A percentile compares a stretch with the other conserved stretches of the same genome.
Conservation (phyloP, 2,797 vertebrate genomes). For the Hoplostethus mediterraneus region DNA sequence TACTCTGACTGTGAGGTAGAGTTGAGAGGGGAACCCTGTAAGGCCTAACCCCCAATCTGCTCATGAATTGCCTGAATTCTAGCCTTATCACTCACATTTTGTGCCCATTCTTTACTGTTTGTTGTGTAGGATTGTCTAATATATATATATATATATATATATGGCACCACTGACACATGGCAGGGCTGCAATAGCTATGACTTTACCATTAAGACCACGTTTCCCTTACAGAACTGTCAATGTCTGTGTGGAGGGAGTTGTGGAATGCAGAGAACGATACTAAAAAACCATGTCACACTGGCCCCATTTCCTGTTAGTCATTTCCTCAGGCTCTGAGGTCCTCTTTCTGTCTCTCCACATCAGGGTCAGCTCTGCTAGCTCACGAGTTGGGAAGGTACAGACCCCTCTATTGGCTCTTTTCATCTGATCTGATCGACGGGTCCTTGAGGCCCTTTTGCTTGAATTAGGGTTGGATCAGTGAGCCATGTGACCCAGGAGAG, state of each 20-base stretch:
- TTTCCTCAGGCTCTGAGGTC: constrained; percentile 62
- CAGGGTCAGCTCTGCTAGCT: constrained; percentile 49
- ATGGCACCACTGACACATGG: neutral
- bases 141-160: neutral
- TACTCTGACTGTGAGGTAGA: constrained; percentile 7
- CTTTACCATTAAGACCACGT: neutral
- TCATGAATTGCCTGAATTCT: constrained; percentile 7
- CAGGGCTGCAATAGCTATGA: neutral
- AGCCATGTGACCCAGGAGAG: constrained; percentile 52
- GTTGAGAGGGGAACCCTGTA: constrained; percentile 16
- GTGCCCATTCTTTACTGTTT: neutral
- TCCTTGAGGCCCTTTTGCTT: constrained; percentile 30
- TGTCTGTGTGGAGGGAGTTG: constrained; percentile 18
- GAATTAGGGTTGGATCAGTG: constrained; percentile 40
- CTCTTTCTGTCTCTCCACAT: constrained; percentile 65
- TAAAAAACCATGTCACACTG: constrained; percentile 59
- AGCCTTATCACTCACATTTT: neutral
- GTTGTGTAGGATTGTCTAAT: constrained; percentile 1
- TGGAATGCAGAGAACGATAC: constrained; percentile 39
- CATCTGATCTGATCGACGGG: constrained; percentile 29
- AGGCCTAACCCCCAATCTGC: neutral
- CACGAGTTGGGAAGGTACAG: constrained; percentile 45
- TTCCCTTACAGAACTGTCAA: constrained; percentile 22
- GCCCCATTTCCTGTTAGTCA: constrained; percentile 50
- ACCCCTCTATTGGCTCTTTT: constrained; percentile 8